Percentiles rank a stretch among this genome's conserved stretches.
These are phyloP conservation scores for Drosophila robusta DNA, from an alignment of 2,888 invertebrate genomes.

Conservation along the genomic window DNA sequence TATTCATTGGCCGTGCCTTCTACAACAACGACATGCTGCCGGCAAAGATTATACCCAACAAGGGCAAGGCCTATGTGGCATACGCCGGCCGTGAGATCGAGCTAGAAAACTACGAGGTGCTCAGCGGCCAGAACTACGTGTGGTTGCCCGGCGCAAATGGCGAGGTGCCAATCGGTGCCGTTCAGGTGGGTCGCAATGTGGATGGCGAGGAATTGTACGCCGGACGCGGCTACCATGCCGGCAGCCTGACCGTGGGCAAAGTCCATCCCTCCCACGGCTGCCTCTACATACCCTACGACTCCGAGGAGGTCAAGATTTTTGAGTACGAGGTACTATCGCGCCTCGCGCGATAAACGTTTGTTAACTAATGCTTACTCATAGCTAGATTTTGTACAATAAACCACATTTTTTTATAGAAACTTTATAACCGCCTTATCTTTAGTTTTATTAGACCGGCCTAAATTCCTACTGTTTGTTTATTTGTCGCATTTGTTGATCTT, in stretches of 20 bases:
- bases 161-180: slow-evolving; percentile 88
- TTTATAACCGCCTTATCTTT: slow-evolving; percentile 40
- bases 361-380: slow-evolving; percentile 17
- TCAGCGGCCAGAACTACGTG: slow-evolving; percentile 88
- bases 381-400: slow-evolving; percentile 50
- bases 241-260: slow-evolving; percentile 90
- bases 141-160: slow-evolving; percentile 89
- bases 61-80: slow-evolving; percentile 88
- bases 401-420: slow-evolving; percentile 38
- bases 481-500: slow-evolving; percentile 10
- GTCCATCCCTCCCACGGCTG: slow-evolving; percentile 86
- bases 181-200: slow-evolving; percentile 88
- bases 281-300: slow-evolving; percentile 85
- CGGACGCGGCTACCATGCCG: slow-evolving; percentile 89
- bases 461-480: slow-evolving; percentile 6
- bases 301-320: slow-evolving; percentile 83
- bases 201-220: slow-evolving; percentile 89
- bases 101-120: slow-evolving; percentile 88
- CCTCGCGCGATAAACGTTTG: slow-evolving; percentile 53
- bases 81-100: slow-evolving; percentile 88
- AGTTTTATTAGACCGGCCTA: background rate
- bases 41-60: slow-evolving; percentile 88
- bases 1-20: slow-evolving; percentile 90
- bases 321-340: slow-evolving; percentile 85
- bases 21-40: slow-evolving; percentile 88